Percentiles rank a stretch among this genome's conserved stretches.
Evolutionary conservation across 1,140 invertebrate genomes (phyloP).

Genomic region (Stratiolaelaps scimitus): DNA sequence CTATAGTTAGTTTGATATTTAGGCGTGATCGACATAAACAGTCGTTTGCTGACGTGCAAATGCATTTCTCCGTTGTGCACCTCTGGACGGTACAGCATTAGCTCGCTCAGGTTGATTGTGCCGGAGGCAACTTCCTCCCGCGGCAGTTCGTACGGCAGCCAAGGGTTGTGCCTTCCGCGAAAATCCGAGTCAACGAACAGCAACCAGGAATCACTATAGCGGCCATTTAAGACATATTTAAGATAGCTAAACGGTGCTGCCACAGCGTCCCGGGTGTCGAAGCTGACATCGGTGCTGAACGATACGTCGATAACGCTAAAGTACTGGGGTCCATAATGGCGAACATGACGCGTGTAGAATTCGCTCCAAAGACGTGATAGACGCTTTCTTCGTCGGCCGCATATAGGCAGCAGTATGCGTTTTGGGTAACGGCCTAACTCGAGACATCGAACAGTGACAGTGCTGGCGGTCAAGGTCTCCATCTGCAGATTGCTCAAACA

Average conservation of each 20-base stretch:
- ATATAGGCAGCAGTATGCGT: no score
- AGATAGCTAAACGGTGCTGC: background rate
- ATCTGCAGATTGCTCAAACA: no score
- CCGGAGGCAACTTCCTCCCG: background rate
- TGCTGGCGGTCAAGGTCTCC: no score
- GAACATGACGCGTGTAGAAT: no score
- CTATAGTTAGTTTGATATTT: background rate
- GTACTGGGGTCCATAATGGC: no score
- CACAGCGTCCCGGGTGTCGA: no score
- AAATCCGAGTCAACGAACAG: background rate
- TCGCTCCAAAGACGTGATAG: no score
- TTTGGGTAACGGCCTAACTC: no score
- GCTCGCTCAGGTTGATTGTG: background rate
- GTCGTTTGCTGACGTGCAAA: background rate
- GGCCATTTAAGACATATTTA: background rate
- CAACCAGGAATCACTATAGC: background rate
- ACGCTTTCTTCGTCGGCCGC: no score
- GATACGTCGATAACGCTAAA: no score
- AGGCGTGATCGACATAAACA: background rate
- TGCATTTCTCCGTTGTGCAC: conserved; percentile 7
- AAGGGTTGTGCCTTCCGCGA: background rate
- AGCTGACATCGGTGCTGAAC: no score
- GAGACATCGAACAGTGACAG: no score
- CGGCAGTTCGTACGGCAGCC: background rate
- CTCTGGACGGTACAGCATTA: background rate